Conservation (phyloP, 2,888 invertebrate species). For the Nudaria mundana region DNA sequence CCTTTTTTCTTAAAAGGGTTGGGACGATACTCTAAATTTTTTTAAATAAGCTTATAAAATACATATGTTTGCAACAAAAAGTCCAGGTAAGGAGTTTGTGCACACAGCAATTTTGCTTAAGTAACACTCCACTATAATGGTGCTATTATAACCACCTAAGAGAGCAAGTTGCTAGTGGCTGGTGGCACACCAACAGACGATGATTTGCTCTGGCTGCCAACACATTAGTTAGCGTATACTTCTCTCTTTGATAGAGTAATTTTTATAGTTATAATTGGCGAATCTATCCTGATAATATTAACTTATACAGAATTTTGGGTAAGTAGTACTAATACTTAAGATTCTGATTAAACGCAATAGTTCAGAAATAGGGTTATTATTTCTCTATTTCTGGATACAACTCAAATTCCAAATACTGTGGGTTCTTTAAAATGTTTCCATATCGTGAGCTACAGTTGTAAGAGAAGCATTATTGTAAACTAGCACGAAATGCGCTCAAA, state of each 20-base stretch:
- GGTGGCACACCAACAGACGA: constrained; percentile 76
- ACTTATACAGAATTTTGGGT: no score
- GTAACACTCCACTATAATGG: constrained; percentile 71
- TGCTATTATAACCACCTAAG: constrained; percentile 77
- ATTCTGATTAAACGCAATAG: neutral
- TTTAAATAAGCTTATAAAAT: constrained; percentile 30
- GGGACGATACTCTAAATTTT: constrained; percentile 21
- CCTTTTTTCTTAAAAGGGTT: constrained; percentile 21
- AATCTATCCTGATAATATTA: no score
- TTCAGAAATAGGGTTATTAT: neutral
- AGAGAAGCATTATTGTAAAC: constrained; percentile 59
- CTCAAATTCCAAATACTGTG: constrained; percentile 34
- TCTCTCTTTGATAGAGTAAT: neutral
- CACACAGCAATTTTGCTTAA: constrained; percentile 67
- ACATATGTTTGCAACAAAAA: constrained; percentile 51
- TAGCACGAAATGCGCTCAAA: constrained; percentile 57
- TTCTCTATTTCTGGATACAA: constrained; percentile 23
- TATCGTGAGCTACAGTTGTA: constrained; percentile 66
- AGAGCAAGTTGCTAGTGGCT: constrained; percentile 75
- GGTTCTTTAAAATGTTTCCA: constrained; percentile 54
- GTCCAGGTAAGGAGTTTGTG: constrained; percentile 50
- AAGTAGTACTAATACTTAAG: neutral
- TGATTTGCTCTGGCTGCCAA: constrained; percentile 72
- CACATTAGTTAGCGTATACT: constrained; percentile 22
- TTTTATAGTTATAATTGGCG: no score